phyloP scores from a whole-genome alignment of 2,113 vertebrate genomes.

The Sminthopsis crassicaudata region DNA sequence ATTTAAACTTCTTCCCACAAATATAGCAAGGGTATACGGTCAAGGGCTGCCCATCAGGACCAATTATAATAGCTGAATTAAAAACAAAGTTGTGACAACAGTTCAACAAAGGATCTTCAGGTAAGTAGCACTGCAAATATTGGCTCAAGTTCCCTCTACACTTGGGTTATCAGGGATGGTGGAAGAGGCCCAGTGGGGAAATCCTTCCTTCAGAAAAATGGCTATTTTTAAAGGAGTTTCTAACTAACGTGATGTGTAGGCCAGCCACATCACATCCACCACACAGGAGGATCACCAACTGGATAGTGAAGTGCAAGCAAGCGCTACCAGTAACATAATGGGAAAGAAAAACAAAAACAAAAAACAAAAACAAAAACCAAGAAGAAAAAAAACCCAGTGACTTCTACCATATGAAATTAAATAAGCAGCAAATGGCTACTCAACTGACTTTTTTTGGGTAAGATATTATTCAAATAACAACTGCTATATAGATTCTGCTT shows the following conservation, averaged over 20 bases:
- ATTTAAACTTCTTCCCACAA: conserved; percentile 99
- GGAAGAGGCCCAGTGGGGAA: conserved; percentile 21
- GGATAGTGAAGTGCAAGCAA: conserved; percentile 38
- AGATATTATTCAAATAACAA: conserved; percentile 46
- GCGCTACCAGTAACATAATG: background rate
- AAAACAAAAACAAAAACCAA: background rate
- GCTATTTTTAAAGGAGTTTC: conserved; percentile 41
- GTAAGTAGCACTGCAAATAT: conserved; percentile 38
- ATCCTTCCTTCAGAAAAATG: conserved; percentile 39
- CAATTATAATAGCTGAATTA: conserved; percentile 96
- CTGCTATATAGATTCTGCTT: conserved; percentile 42
- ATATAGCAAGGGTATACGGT: conserved; percentile 99
- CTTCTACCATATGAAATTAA: conserved; percentile 32
- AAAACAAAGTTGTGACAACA: conserved; percentile 73
- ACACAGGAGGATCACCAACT: background rate
- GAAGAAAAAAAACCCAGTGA: background rate
- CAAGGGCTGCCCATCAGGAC: conserved; percentile 97
- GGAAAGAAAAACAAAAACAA: background rate
- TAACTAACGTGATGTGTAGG: background rate
- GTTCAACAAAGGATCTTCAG: conserved; percentile 70
- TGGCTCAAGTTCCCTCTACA: conserved; percentile 51
- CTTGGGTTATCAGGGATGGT: background rate
- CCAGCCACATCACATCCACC: background rate
- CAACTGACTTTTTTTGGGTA: background rate
- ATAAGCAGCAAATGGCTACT: background rate